phyloP scores from a whole-genome alignment of 1,140 invertebrate species.

The Metaphire vulgaris region DNA sequence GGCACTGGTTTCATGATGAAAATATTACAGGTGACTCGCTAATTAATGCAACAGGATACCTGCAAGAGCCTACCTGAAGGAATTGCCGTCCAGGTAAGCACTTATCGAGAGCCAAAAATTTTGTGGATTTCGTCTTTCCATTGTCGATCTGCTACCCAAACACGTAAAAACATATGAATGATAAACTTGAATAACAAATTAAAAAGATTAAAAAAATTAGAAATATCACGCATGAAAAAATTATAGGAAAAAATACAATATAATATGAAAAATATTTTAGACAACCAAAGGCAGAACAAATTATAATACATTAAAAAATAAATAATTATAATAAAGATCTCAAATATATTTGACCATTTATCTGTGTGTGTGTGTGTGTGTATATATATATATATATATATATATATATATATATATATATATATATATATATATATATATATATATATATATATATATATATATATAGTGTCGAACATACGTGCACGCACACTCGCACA shows the following conservation, averaged over 20 bases:
- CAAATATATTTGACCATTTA: too few species aligned
- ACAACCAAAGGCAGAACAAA: background rate
- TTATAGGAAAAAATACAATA: background rate
- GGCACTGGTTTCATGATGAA: too few species aligned
- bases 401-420: too few species aligned
- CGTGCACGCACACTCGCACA: too few species aligned
- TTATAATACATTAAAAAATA: background rate
- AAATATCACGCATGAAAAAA: background rate
- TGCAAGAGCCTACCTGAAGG: slow-evolving; percentile 65
- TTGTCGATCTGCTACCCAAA: background rate
- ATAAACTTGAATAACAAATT: background rate
- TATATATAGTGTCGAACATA: too few species aligned
- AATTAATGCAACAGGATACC: too few species aligned
- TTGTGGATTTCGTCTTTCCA: slow-evolving; percentile 63
- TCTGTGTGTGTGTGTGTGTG: too few species aligned
- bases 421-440: too few species aligned
- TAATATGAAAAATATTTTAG: background rate
- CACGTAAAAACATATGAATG: background rate
- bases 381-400: too few species aligned
- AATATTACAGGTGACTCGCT: too few species aligned
- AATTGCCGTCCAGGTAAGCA: slow-evolving; percentile 81
- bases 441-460: too few species aligned
- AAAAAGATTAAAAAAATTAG: background rate
- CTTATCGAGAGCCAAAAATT: slow-evolving; percentile 93
- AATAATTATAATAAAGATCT: too few species aligned